These are phyloP conservation scores for Oscheius myriophilus DNA, from an alignment of 2,888 invertebrate species.

Conservation along the genomic window DNA sequence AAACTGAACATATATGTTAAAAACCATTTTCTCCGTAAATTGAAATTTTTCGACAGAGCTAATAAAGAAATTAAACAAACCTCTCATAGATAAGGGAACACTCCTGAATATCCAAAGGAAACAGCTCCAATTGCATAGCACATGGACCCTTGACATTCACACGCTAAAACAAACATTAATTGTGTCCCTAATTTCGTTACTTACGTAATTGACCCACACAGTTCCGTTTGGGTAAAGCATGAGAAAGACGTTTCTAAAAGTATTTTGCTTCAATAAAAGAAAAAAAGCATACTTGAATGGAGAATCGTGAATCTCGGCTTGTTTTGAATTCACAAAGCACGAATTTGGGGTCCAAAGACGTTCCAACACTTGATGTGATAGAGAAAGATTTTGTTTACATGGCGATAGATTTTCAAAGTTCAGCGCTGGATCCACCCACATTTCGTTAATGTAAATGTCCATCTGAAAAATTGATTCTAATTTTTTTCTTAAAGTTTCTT, in stretches of 20 bases:
- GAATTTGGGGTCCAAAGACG: conserved; percentile 64
- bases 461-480: conserved; percentile 44
- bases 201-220: conserved; percentile 70
- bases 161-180: conserved; percentile 56
- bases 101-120: conserved; percentile 69
- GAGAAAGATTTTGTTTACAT: conserved; percentile 69
- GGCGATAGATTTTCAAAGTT: conserved; percentile 67
- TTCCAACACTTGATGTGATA: conserved; percentile 66
- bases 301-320: conserved; percentile 69
- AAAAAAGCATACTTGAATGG: conserved; percentile 59
- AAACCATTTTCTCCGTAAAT: too few species aligned
- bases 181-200: too few species aligned
- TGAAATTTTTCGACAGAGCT: too few species aligned
- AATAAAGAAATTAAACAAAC: too few species aligned
- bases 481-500: not conserved
- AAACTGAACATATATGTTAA: conserved; percentile 52
- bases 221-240: conserved; percentile 68
- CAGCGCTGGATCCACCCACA: conserved; percentile 67
- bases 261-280: too few species aligned
- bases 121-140: conserved; percentile 60
- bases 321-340: conserved; percentile 68
- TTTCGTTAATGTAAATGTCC: conserved; percentile 71
- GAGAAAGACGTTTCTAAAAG: conserved; percentile 64
- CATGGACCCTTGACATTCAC: conserved; percentile 70
- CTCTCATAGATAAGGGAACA: conserved; percentile 67